These are phyloP conservation scores for Leucophora obtusa DNA, from an alignment of 2,888 invertebrate species.

Conservation along the genomic window DNA sequence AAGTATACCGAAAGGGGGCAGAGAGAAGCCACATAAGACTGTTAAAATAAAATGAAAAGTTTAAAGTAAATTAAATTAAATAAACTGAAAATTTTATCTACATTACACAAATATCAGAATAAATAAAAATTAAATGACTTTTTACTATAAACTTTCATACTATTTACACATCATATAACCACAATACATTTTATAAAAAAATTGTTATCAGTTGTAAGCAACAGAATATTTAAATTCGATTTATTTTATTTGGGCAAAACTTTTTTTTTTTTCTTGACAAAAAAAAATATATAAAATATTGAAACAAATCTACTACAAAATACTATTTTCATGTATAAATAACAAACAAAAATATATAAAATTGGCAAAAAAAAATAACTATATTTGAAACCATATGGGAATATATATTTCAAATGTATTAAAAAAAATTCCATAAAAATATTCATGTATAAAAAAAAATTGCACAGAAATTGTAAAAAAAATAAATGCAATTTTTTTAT, in stretches of 20 bases:
- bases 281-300: background rate
- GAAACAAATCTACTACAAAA: constrained; percentile 23
- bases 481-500: background rate
- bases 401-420: constrained; percentile 1
- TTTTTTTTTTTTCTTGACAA: background rate
- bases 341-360: constrained; percentile 3
- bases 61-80: constrained; percentile 27
- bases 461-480: background rate
- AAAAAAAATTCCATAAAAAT: constrained; percentile 6
- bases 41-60: constrained; percentile 9
- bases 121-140: constrained; percentile 18
- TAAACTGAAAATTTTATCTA: too few relatives aligned
- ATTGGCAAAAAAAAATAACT: background rate
- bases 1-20: background rate
- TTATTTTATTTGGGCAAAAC: background rate
- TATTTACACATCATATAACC: constrained; percentile 38
- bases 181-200: constrained; percentile 10
- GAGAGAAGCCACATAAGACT: background rate
- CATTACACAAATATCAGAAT: background rate
- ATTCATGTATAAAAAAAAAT: constrained; percentile 1
- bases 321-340: background rate
- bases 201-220: constrained; percentile 17
- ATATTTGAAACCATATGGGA: constrained; percentile 11
- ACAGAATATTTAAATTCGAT: constrained; percentile 43
- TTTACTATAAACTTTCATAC: constrained; percentile 31